Evolutionary conservation across 1,140 invertebrate genomes (phyloP).

Genomic region (Amphibalanus amphitrite): DNA sequence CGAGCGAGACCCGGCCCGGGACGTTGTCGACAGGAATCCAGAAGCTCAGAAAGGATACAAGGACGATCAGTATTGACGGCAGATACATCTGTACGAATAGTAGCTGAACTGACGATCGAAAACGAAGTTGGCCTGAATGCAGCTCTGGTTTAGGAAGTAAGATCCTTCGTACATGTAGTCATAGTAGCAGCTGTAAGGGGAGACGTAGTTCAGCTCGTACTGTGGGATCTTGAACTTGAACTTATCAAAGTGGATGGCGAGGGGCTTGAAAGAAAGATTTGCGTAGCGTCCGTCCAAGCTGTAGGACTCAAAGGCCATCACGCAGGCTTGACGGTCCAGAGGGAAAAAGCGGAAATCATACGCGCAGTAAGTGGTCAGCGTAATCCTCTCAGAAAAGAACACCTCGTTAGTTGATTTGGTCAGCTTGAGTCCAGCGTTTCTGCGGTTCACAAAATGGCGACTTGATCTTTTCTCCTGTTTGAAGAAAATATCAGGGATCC

Average conservation of each 20-base stretch:
- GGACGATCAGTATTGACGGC: conserved; percentile 14
- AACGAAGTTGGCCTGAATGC: conserved; percentile 5
- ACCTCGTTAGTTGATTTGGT: not conserved
- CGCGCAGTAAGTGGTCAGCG: not conserved
- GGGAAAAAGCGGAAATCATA: not conserved
- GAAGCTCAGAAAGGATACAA: conserved; percentile 16
- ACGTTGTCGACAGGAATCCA: conserved; percentile 15
- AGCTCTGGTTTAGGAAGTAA: conserved; percentile 1
- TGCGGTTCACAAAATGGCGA: not conserved
- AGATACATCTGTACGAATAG: conserved; percentile 15
- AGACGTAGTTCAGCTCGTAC: not conserved
- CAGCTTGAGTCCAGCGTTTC: not conserved
- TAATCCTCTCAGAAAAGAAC: not conserved
- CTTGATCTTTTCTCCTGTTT: not conserved
- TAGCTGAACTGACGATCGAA: conserved; percentile 5
- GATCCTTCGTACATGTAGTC: not conserved
- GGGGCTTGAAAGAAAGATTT: not conserved
- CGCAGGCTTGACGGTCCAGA: not conserved
- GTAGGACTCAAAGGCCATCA: not conserved
- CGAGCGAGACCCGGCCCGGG: conserved; percentile 13
- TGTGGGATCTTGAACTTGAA: not conserved
- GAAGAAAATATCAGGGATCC: not conserved
- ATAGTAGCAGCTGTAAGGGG: not conserved
- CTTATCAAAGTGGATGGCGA: not conserved
- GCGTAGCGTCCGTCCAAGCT: not conserved